Conservation (phyloP, 2,888 invertebrate genomes). For the Hypercompe scribonia region DNA sequence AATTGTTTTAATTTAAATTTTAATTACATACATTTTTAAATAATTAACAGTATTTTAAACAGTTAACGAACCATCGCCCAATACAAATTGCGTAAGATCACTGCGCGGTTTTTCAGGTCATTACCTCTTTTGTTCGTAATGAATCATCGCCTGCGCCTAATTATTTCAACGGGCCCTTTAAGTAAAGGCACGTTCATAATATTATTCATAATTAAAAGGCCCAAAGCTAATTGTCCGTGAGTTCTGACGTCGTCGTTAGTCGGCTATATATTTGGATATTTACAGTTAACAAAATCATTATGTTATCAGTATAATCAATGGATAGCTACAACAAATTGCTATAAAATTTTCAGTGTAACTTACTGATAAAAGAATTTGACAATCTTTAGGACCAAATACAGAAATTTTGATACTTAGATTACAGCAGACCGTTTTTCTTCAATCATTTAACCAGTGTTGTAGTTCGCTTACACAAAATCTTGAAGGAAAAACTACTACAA, state of each 20-base stretch:
- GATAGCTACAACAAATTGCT: too few relatives aligned
- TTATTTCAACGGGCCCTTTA: conserved; percentile 74
- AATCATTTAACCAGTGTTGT: background rate
- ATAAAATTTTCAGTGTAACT: background rate
- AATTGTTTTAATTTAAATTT: background rate
- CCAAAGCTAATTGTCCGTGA: conserved; percentile 78
- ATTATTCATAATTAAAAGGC: conserved; percentile 80
- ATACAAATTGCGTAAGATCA: conserved; percentile 59
- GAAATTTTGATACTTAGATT: background rate
- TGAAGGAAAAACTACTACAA: background rate
- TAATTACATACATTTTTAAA: background rate
- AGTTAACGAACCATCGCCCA: conserved; percentile 32
- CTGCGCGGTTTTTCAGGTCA: conserved; percentile 71
- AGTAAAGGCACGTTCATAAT: conserved; percentile 73
- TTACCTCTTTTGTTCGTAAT: conserved; percentile 79
- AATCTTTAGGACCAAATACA: background rate
- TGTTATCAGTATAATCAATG: background rate
- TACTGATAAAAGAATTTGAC: background rate
- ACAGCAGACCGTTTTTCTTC: background rate
- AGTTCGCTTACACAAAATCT: background rate
- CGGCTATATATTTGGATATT: conserved; percentile 58
- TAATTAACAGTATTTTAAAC: conserved; percentile 42
- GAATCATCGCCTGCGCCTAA: conserved; percentile 77
- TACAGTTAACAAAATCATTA: conserved; percentile 11
- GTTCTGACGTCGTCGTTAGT: conserved; percentile 67